phyloP scores from a whole-genome alignment of 2,797 vertebrate genomes.

The Yasuhikotakia modesta region DNA sequence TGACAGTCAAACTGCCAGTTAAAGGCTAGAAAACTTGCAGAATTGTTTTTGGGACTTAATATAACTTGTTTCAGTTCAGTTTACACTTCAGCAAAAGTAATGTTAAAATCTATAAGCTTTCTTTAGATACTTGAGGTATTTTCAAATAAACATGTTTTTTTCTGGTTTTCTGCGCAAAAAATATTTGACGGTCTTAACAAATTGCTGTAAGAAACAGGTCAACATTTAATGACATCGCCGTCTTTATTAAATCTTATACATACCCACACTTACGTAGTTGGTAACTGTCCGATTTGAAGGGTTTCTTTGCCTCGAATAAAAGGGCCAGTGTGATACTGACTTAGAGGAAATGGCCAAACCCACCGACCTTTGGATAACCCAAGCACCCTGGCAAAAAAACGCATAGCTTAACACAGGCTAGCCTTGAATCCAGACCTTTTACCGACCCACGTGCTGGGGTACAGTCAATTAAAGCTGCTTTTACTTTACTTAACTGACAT shows the following conservation, averaged over 20 bases:
- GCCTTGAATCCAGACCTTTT: conserved; percentile 74
- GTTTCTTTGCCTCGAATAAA: conserved; percentile 64
- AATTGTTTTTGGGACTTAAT: conserved; percentile 29
- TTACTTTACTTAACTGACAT: conserved; percentile 46
- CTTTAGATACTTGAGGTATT: neutral
- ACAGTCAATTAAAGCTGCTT: conserved; percentile 72
- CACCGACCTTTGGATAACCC: conserved; percentile 81
- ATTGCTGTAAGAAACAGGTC: neutral
- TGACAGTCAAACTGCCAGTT: conserved; percentile 70
- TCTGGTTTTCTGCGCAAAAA: neutral
- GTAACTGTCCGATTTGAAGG: conserved; percentile 35
- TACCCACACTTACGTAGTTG: conserved; percentile 33
- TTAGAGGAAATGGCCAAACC: conserved; percentile 63
- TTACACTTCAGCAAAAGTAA: neutral
- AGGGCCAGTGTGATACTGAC: conserved; percentile 67
- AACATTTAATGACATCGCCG: conserved; percentile 33
- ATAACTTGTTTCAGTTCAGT: neutral
- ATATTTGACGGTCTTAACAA: neutral
- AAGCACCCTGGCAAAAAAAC: conserved; percentile 74
- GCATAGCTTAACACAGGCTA: conserved; percentile 77
- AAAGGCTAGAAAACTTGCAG: conserved; percentile 13
- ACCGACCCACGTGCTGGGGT: conserved; percentile 63
- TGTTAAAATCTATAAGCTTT: neutral
- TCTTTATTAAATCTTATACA: conserved; percentile 16
- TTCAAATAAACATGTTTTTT: neutral